Base-by-base conservation (phyloP, 2,888 invertebrate genomes). In the Caenorhabditis panamensis region DNA sequence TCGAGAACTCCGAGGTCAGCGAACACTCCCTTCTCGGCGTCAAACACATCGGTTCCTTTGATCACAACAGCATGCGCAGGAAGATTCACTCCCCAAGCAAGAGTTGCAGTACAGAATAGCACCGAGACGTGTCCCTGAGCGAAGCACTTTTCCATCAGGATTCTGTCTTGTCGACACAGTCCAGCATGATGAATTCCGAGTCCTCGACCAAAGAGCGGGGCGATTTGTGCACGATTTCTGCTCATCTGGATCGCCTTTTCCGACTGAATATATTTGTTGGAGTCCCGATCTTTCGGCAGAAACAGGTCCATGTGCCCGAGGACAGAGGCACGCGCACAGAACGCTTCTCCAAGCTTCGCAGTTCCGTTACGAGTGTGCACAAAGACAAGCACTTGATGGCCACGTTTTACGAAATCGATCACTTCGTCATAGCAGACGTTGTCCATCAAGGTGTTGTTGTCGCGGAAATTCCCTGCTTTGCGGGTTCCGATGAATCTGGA, bases 31-130 rank as follows among this genome's bases (percentile, higher is more conserved):
- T 95, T 95, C 86, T 96, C 96, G 26, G 97, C 95, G 92, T 99
- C 97, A 92, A 99, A 99, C 84, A 99, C 95, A 91, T 97, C 96
- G 9, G 99, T 99, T 31, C 97, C 96, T 95, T 95, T 94, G 83
- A 97, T 97, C 61, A 99, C 94, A 82, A 99, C 98, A 36, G 96
- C 97, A 91, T 98, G 97, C 0, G 99, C 99, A 0, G 99, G 99
- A 84, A 99, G 93, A 92, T 99, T 99, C 5, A 99, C 98, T 87
- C 99, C 99, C 99, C 99, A 99, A 28, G 99, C 99, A 36, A 99
- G 93, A 0, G 99, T 99, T 0, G 99, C 95, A 0, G 99, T 99
- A 91, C 98, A 98, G 9, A 96, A 95, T 1, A 99, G 92, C 13
- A 93, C 96, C n/a, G 83, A 95, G 78, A 96, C 94, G 82, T 94